A percentile compares a stretch with the other conserved stretches of the same genome.
These are phyloP conservation scores for Platichthys stellatus DNA, from an alignment of 2,113 vertebrate species.

Conservation along the genomic window DNA sequence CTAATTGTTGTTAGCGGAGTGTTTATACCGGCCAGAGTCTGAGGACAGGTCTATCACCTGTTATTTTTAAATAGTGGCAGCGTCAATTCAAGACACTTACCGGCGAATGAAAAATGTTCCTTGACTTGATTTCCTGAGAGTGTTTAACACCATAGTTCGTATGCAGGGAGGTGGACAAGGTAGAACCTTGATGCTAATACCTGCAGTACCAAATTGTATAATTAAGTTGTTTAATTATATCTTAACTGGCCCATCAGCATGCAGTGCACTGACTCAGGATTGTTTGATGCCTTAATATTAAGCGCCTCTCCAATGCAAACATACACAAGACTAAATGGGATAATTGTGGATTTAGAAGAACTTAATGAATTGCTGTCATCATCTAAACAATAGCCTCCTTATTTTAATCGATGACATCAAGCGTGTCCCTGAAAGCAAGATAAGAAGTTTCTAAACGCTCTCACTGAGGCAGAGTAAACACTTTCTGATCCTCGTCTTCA, in stretches of 20 bases:
- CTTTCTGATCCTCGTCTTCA: constrained; percentile 9
- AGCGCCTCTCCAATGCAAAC: constrained; percentile 63
- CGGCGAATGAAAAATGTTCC: constrained; percentile 41
- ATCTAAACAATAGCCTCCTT: constrained; percentile 40
- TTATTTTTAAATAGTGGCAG: not conserved
- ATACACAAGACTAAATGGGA: constrained; percentile 65
- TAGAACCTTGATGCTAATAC: constrained; percentile 60
- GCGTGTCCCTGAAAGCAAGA: constrained; percentile 12
- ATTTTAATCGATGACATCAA: constrained; percentile 39
- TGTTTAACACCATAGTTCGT: constrained; percentile 38
- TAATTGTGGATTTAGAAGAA: constrained; percentile 51
- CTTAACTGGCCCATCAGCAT: constrained; percentile 62
- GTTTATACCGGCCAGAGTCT: constrained; percentile 3
- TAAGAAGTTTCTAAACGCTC: constrained; percentile 4
- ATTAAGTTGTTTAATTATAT: constrained; percentile 68
- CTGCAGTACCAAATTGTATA: constrained; percentile 64
- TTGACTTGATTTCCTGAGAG: constrained; percentile 40
- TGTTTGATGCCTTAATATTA: constrained; percentile 64
- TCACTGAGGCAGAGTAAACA: not conserved
- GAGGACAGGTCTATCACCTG: not conserved
- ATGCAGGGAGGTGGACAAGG: constrained; percentile 51
- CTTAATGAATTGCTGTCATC: constrained; percentile 53
- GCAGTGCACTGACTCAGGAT: constrained; percentile 37
- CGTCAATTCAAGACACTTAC: constrained; percentile 24
- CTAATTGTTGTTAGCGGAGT: not conserved